Conservation (phyloP, 2,888 invertebrate genomes). For the Dolichopus griseipennis region DNA sequence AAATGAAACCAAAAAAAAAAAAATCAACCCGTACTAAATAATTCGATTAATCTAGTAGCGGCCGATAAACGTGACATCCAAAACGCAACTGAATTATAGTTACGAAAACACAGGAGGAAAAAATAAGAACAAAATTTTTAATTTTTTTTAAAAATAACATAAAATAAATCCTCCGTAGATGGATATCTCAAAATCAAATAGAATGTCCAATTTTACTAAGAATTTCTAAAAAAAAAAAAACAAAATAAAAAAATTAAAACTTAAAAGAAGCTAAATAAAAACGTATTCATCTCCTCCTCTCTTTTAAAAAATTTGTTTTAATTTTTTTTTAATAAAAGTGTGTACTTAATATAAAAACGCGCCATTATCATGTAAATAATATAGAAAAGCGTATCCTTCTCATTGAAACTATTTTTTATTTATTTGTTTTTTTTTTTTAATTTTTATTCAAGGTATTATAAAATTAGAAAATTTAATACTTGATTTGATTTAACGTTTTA, state of each 20-base stretch:
- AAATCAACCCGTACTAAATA: background rate
- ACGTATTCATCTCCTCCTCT: too few relatives aligned
- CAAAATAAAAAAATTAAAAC: too few relatives aligned
- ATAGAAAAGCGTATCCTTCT: background rate
- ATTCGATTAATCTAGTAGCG: slow-evolving; percentile 7
- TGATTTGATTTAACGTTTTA: too few relatives aligned
- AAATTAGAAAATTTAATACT: too few relatives aligned
- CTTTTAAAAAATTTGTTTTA: too few relatives aligned
- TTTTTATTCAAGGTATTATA: too few relatives aligned
- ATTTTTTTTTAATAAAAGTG: slow-evolving; percentile 12
- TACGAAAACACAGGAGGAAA: background rate
- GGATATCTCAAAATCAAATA: slow-evolving; percentile 29
- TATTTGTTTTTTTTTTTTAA: too few relatives aligned
- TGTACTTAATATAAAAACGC: slow-evolving; percentile 9
- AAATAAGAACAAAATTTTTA: background rate
- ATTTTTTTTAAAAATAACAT: slow-evolving; percentile 10
- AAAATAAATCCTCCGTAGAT: slow-evolving; percentile 42
- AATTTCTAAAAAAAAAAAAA: slow-evolving; percentile 5
- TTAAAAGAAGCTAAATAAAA: too few relatives aligned
- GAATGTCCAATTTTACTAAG: slow-evolving; percentile 17
- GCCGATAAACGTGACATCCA: slow-evolving; percentile 41
- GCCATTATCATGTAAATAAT: background rate
- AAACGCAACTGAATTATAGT: slow-evolving; percentile 38
- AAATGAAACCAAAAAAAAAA: slow-evolving; percentile 15
- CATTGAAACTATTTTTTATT: background rate